Conservation (phyloP, 2,888 invertebrate genomes). For the Agrochola circellaris region DNA sequence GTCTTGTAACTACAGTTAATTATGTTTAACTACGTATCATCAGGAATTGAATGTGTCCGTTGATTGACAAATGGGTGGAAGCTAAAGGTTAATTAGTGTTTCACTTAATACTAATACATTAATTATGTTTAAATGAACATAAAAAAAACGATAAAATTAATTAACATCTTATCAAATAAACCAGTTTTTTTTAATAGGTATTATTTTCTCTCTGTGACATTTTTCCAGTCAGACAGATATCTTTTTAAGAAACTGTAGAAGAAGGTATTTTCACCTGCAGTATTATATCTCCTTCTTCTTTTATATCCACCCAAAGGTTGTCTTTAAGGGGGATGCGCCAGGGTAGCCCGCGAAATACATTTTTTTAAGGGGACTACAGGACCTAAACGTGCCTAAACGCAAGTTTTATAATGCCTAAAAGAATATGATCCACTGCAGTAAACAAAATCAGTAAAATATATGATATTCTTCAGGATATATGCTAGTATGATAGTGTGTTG, state of each 20-base stretch:
- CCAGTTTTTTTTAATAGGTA: conserved; percentile 2
- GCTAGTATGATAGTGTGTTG: no score
- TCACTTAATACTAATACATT: conserved; percentile 19
- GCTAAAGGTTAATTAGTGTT: conserved; percentile 44
- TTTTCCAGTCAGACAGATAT: neutral
- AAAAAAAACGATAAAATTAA: conserved; percentile 34
- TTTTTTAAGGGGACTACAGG: no score
- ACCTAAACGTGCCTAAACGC: no score
- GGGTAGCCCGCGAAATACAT: no score
- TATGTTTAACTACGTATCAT: conserved; percentile 22
- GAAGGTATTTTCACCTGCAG: no score
- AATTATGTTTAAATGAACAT: conserved; percentile 19
- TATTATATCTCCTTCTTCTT: no score
- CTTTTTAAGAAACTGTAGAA: neutral
- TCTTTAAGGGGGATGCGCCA: no score
- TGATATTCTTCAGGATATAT: no score
- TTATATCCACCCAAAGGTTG: no score
- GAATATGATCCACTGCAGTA: no score
- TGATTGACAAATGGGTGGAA: conserved; percentile 39
- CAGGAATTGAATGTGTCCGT: neutral
- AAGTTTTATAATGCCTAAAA: no score
- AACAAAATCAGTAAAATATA: no score
- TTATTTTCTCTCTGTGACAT: neutral
- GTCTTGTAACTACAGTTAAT: conserved; percentile 8
- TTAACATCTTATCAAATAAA: conserved; percentile 14